Evolutionary conservation across 2,113 vertebrate genomes (phyloP).

Genomic region (Myrmecobius fasciatus): DNA sequence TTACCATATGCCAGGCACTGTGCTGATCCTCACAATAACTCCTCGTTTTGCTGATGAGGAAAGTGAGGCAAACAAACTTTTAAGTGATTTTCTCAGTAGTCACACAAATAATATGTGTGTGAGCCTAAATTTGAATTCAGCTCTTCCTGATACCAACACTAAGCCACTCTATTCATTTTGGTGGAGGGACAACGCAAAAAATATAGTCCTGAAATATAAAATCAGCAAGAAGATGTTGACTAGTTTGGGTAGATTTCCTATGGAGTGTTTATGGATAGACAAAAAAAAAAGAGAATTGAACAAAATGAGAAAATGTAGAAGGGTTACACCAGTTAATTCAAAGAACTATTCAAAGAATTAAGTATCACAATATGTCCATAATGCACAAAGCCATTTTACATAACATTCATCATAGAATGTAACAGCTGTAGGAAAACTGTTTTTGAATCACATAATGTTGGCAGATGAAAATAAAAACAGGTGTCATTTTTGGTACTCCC

Average conservation of each 20-base stretch:
- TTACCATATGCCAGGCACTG: background rate
- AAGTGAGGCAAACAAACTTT: background rate
- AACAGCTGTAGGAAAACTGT: conserved; percentile 63
- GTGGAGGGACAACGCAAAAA: background rate
- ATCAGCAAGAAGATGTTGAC: background rate
- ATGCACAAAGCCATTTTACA: conserved; percentile 53
- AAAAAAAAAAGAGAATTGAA: background rate
- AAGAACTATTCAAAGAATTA: background rate
- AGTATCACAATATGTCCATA: background rate
- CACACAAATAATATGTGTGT: background rate
- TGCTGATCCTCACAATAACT: background rate
- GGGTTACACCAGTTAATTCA: background rate
- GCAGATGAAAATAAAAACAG: conserved; percentile 72
- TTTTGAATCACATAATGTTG: conserved; percentile 16
- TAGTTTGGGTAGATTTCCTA: background rate
- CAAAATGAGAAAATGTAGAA: background rate
- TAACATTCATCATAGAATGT: conserved; percentile 37
- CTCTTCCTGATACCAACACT: background rate
- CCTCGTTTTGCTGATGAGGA: background rate
- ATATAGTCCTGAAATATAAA: background rate
- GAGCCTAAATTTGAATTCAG: background rate
- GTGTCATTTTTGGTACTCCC: conserved; percentile 63
- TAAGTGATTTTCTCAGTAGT: background rate
- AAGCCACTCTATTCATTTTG: background rate
- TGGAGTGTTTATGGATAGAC: background rate